phyloP scores from a whole-genome alignment of 1,140 invertebrate genomes.

The Pomacea maculata region DNA sequence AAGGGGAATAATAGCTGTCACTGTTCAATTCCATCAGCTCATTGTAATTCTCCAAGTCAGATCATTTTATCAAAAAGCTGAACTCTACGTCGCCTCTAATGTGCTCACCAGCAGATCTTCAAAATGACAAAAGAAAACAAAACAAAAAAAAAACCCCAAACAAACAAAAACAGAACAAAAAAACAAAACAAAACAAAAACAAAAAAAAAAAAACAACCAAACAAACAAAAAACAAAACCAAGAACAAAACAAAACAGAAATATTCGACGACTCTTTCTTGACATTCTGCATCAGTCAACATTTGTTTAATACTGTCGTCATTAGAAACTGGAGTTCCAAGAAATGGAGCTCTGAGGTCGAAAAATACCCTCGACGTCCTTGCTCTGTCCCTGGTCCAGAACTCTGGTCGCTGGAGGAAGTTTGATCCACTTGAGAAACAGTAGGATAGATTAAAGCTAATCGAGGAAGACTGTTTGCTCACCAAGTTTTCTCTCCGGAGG shows the following conservation, averaged over 20 bases:
- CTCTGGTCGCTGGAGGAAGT: too few relatives aligned
- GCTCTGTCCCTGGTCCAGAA: too few relatives aligned
- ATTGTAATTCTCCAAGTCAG: too few relatives aligned
- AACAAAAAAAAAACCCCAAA: background rate
- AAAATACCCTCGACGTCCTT: too few relatives aligned
- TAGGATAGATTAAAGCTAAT: too few relatives aligned
- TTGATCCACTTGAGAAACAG: too few relatives aligned
- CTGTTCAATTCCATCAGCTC: too few relatives aligned
- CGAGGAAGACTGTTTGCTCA: background rate
- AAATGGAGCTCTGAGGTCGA: too few relatives aligned
- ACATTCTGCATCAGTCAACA: background rate
- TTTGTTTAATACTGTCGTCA: background rate
- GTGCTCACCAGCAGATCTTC: too few relatives aligned
- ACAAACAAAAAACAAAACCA: background rate
- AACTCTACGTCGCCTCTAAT: too few relatives aligned
- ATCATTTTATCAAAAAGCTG: too few relatives aligned
- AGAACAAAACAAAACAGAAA: background rate
- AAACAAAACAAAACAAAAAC: background rate
- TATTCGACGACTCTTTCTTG: background rate
- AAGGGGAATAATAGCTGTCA: background rate
- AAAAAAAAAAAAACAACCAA: background rate
- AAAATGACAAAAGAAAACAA: background rate
- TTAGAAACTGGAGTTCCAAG: too few relatives aligned
- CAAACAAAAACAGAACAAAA: background rate
- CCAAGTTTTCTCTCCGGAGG: constrained; percentile 12